Conservation (phyloP, 2,113 vertebrate species). For the Chrysochloris asiatica region DNA sequence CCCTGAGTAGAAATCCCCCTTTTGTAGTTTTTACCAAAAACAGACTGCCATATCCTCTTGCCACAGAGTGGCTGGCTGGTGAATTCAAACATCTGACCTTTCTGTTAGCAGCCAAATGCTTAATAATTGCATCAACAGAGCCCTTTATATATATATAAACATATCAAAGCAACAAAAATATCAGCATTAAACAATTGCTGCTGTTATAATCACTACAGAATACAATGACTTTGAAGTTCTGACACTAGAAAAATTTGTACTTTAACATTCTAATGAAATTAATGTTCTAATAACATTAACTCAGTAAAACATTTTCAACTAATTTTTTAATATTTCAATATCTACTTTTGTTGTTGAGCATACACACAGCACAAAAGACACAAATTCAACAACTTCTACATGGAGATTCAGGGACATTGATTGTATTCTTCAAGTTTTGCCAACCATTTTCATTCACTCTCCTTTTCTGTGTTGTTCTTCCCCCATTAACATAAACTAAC, state of each 20-base stretch:
- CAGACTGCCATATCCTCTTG: not conserved
- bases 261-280: no score
- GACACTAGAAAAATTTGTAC: slow-evolving; percentile 39
- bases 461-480: not conserved
- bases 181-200: slow-evolving; percentile 17
- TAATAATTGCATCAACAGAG: no score
- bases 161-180: slow-evolving; percentile 17
- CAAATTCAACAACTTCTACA: not conserved
- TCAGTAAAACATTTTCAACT: not conserved
- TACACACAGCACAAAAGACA: not conserved
- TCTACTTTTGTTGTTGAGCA: not conserved
- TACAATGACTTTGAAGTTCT: not conserved
- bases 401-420: not conserved
- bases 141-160: no score
- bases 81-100: not conserved
- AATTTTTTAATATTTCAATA: not conserved
- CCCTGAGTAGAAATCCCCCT: not conserved
- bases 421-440: not conserved
- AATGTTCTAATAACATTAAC: slow-evolving; percentile 31
- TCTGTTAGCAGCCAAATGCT: not conserved
- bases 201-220: slow-evolving; percentile 15
- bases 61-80: not conserved
- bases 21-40: not conserved
- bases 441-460: not conserved
- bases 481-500: not conserved